Conservation (phyloP, 2,113 vertebrate species). For the Aldabrachelys gigantea region DNA sequence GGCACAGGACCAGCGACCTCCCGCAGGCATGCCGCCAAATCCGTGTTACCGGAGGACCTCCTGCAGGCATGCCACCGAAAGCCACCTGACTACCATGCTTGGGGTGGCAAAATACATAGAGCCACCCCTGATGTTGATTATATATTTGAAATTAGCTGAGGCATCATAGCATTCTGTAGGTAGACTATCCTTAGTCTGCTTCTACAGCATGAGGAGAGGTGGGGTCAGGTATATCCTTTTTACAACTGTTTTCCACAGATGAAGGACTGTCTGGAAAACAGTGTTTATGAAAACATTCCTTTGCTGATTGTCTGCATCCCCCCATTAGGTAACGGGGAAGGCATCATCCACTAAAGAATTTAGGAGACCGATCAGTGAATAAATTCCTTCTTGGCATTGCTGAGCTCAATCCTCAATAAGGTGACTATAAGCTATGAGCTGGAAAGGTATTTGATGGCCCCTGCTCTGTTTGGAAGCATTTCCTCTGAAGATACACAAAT, state of each 20-base stretch:
- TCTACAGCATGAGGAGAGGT: background rate
- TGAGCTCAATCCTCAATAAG: background rate
- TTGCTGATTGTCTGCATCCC: slow-evolving; percentile 53
- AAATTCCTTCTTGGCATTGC: slow-evolving; percentile 12
- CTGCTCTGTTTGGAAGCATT: slow-evolving; percentile 48
- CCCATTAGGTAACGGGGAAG: slow-evolving; percentile 2
- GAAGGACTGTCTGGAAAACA: slow-evolving; percentile 54
- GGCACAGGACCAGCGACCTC: too few species aligned
- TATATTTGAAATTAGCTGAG: background rate
- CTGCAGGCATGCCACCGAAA: too few species aligned
- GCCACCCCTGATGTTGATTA: too few species aligned
- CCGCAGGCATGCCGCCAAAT: too few species aligned
- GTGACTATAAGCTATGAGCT: slow-evolving; percentile 17
- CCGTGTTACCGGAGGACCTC: too few species aligned
- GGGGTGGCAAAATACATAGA: too few species aligned
- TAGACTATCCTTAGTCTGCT: background rate
- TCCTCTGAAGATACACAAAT: slow-evolving; percentile 28
- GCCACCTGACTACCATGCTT: too few species aligned
- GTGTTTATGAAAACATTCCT: slow-evolving; percentile 61
- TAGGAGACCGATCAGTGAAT: background rate
- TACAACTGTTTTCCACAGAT: slow-evolving; percentile 36
- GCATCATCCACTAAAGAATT: background rate
- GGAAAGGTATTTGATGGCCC: slow-evolving; percentile 39
- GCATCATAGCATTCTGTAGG: background rate
- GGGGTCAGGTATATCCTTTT: background rate